Conservation (phyloP, 2,797 vertebrate species). For the Scomberomorus guttatus region DNA sequence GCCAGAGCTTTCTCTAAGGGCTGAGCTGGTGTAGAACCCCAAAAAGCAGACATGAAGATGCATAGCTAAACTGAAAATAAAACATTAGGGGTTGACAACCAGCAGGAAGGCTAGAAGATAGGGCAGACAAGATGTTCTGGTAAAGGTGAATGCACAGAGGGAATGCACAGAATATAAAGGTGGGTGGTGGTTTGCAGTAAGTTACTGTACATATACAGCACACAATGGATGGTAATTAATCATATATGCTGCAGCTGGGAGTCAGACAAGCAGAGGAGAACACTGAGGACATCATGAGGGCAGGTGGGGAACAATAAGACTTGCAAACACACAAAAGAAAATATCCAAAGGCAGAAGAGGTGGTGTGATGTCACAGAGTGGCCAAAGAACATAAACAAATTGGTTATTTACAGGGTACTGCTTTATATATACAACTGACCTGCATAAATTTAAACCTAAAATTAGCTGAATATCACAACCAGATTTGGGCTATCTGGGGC, state of each 20-base stretch:
- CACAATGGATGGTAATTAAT: not conserved
- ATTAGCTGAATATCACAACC: no score
- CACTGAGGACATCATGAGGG: not conserved
- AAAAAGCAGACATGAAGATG: no score
- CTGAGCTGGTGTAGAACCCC: no score
- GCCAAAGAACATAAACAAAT: not conserved
- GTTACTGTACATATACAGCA: not conserved
- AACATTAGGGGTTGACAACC: no score
- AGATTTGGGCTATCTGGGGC: no score
- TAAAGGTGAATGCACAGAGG: not conserved
- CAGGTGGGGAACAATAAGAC: not conserved
- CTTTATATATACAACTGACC: conserved; percentile 1
- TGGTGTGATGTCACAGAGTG: no score
- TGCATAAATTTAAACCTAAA: not conserved
- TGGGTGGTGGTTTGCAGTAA: not conserved
- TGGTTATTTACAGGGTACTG: not conserved
- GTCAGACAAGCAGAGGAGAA: not conserved
- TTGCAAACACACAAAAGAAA: no score
- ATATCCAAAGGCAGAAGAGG: no score
- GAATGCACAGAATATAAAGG: not conserved
- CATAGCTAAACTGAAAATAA: no score
- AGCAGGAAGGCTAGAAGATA: not conserved
- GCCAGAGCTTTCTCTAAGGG: no score
- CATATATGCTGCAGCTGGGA: not conserved
- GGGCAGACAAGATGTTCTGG: not conserved